Conservation (phyloP, 37 sponge, comb jelly and placozoan species). For the Aphrocallistes beatrix region DNA sequence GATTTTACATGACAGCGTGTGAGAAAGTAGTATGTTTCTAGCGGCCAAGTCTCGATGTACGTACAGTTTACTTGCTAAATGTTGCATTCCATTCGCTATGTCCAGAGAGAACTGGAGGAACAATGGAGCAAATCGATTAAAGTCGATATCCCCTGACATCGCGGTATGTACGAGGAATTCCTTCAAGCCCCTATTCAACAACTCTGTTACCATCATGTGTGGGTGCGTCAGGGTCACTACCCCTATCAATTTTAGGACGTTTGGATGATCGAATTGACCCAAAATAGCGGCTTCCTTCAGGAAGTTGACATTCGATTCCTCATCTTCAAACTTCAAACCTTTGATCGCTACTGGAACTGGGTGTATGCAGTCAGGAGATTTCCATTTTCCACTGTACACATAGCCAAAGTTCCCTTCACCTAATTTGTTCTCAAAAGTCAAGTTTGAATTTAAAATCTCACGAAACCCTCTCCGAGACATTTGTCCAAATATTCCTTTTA, state of each 20-base stretch:
- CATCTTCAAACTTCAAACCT: background rate
- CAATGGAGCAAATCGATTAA: background rate
- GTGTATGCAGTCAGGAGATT: background rate
- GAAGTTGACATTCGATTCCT: background rate
- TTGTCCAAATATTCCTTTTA: background rate
- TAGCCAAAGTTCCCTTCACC: conserved; percentile 7
- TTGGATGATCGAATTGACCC: background rate
- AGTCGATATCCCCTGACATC: background rate
- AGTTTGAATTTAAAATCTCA: background rate
- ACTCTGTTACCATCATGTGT: background rate
- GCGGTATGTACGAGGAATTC: background rate
- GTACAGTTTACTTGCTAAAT: conserved; percentile 20
- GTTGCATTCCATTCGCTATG: conserved; percentile 23
- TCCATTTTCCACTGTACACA: background rate
- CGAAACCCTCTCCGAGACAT: background rate
- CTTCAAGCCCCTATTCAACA: background rate
- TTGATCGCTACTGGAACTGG: conserved; percentile 9
- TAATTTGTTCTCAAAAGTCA: background rate
- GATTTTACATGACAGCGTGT: background rate
- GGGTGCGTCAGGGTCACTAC: background rate
- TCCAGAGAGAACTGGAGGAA: conserved; percentile 22
- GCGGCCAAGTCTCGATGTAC: conserved; percentile 24
- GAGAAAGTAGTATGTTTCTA: conserved; percentile 20
- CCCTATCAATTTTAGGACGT: background rate
- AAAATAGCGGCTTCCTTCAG: conserved; percentile 6